Conservation (phyloP, 2,113 vertebrate genomes). For the Pseudopodoces humilis region DNA sequence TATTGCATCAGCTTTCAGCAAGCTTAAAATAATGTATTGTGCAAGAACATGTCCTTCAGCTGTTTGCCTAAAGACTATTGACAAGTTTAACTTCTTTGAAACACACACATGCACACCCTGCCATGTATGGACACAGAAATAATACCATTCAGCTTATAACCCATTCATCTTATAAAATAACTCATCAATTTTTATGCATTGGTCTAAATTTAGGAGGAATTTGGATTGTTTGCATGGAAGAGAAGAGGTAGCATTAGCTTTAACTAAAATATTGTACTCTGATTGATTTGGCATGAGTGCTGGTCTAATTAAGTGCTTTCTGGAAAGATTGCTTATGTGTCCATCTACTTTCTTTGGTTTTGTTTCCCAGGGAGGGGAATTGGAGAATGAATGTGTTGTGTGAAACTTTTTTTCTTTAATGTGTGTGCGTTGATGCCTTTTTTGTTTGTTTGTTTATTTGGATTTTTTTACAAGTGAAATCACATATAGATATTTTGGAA, state of each 20-base stretch:
- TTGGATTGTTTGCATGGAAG: neutral
- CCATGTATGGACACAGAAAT: neutral
- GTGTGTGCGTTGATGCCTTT: rapidly evolving
- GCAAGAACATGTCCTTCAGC: neutral
- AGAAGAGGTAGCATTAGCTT: neutral
- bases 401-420: neutral
- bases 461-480: neutral
- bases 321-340: neutral
- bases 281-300: neutral
- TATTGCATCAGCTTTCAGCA: neutral
- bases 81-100: neutral
- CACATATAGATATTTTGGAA: neutral
- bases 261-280: neutral
- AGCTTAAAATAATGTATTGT: neutral
- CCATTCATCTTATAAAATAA: neutral
- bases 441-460: neutral
- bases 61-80: neutral
- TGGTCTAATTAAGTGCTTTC: neutral
- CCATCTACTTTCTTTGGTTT: neutral
- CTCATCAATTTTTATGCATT: neutral
- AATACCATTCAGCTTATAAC: neutral
- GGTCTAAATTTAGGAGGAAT: neutral
- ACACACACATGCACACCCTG: rapidly evolving
- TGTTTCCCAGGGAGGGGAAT: neutral
- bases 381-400: neutral